Base-by-base conservation (phyloP, 1,140 invertebrate genomes). In the Eumaeus atala region DNA sequence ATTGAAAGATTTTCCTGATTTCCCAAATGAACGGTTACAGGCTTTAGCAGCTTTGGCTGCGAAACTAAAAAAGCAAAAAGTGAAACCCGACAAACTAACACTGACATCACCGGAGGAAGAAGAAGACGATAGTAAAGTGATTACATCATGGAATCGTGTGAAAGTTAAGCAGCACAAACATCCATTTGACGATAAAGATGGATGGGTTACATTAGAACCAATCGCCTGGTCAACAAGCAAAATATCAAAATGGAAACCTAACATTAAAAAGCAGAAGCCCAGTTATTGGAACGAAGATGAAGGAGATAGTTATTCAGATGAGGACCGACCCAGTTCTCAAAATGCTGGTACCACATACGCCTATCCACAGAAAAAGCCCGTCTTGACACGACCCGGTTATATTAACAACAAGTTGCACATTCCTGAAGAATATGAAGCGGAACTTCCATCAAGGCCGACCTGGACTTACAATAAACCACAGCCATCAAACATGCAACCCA, bases 141-240 rank as follows among this genome's bases (percentile, higher is more conserved):
- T 75, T 16, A 87, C 88, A 35, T 74, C 76, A 12, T 90, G 89
- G 89, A 88, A 89, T 70, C 73, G 77, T 61, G 61, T 77, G 66
- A 84, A 87, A 73, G 70, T 84, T 58, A 91, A 89, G 58, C 79
- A 82, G 59, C 88, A 91, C 51, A 89, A 90, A 66, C 77, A 90
- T 73, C 89, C 90, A 1, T 91, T 90, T 57, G 91, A 93, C 54
- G 92, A 94, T 62, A 89, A 91, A 60, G 91, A 91, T 53, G 93
- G 92, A 0, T 95, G 93, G 93, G 92, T 94, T 0, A 92, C 92
- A 2, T 76, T 95, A 38, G 93, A 95, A 51, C 92, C 93, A 0
- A 89, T 95, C 6, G 92, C 93, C 0, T 95, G 93, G 93, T 93
- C 92, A 0, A 90, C 92, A 11, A 93, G 92, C 58, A 93, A 94